Conservation (phyloP, 2,797 vertebrate species). For the Betta splendens region DNA sequence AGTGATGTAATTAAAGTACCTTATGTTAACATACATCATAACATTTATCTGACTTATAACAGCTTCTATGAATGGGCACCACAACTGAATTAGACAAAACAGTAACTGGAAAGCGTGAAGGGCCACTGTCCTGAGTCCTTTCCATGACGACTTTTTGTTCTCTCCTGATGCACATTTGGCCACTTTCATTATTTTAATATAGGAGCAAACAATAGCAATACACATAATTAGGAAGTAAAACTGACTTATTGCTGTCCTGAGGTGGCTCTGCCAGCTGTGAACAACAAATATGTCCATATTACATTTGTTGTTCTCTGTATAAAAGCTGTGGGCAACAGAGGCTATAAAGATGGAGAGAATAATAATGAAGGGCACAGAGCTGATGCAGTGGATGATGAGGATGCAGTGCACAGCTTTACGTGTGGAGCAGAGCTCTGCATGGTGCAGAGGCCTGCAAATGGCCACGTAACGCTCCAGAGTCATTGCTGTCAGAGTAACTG, state of each 20-base stretch:
- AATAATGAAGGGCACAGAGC: slow-evolving; percentile 35
- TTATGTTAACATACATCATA: slow-evolving; percentile 24
- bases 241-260: slow-evolving; percentile 40
- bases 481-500: slow-evolving; percentile 69
- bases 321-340: background rate
- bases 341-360: slow-evolving; percentile 34
- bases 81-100: slow-evolving; percentile 59
- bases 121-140: slow-evolving; percentile 58
- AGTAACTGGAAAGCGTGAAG: slow-evolving; percentile 65
- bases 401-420: slow-evolving; percentile 24
- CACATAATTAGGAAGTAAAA: slow-evolving; percentile 59
- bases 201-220: slow-evolving; percentile 42
- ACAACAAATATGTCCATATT: slow-evolving; percentile 25
- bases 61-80: slow-evolving; percentile 52
- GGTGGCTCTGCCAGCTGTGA: slow-evolving; percentile 36
- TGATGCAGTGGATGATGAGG: slow-evolving; percentile 53
- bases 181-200: slow-evolving; percentile 57
- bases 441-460: slow-evolving; percentile 70
- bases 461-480: slow-evolving; percentile 73
- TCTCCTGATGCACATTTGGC: slow-evolving; percentile 57
- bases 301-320: background rate
- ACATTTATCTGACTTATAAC: slow-evolving; percentile 24
- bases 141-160: slow-evolving; percentile 44
- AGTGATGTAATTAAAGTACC: slow-evolving; percentile 58
- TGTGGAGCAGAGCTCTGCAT: slow-evolving; percentile 56